Percentiles rank a stretch among this genome's conserved stretches.
Evolutionary conservation across 2,113 vertebrate species (phyloP).

Genomic region (Rhizomys pruinosus): DNA sequence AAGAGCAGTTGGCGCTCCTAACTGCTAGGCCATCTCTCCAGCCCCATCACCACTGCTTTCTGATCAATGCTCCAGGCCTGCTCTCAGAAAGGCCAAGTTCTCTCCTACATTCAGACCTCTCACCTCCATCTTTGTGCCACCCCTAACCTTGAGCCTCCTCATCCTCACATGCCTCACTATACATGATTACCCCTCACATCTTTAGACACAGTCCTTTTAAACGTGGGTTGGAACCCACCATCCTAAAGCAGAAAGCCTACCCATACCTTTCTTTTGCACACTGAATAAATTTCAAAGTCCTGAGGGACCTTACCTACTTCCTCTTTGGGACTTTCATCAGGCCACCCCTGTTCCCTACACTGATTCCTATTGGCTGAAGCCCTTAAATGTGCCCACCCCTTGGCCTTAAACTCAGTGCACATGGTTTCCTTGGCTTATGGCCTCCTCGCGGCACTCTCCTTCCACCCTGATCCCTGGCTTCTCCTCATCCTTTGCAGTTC

Average conservation of each 20-base stretch:
- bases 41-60: too few species aligned
- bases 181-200: not conserved
- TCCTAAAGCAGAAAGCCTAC: not conserved
- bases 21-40: too few species aligned
- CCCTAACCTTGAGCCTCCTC: not conserved
- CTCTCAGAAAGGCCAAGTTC: not conserved
- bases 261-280: not conserved
- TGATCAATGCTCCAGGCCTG: not conserved
- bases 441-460: not conserved
- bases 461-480: not conserved
- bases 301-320: not conserved
- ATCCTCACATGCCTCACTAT: not conserved
- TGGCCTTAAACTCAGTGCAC: not conserved
- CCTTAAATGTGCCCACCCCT: not conserved
- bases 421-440: not conserved
- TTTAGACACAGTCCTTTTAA: not conserved
- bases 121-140: not conserved
- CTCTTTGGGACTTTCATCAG: not conserved
- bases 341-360: too few species aligned
- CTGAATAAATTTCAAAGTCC: not conserved
- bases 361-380: not conserved
- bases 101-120: not conserved
- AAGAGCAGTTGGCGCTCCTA: too few species aligned
- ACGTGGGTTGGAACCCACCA: too few species aligned
- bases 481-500: not conserved